phyloP scores from a whole-genome alignment of 2,797 vertebrate genomes.

The Buceros bicornis region DNA sequence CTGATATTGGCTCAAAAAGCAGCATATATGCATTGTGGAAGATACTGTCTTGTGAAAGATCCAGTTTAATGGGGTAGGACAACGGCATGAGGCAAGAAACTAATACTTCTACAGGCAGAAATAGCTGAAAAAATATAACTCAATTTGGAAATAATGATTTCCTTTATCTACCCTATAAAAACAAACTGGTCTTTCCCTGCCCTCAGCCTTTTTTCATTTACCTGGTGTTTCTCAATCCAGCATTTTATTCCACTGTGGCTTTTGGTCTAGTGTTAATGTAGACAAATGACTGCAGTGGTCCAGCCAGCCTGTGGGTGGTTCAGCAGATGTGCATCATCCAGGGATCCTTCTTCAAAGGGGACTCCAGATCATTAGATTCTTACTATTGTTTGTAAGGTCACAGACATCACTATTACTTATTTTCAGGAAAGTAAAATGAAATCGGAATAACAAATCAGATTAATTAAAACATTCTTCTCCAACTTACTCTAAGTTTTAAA shows the following conservation, averaged over 20 bases:
- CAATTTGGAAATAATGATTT: not conserved
- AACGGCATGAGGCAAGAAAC: not conserved
- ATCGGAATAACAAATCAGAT: not conserved
- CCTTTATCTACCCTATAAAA: not conserved
- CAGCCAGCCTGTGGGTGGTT: not conserved
- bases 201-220: not conserved
- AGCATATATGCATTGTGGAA: not conserved
- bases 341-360: not conserved
- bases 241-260: not conserved
- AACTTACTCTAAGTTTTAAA: not conserved
- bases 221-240: not conserved
- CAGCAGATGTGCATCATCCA: fast-evolving
- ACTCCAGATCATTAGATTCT: not conserved
- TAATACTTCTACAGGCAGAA: not conserved
- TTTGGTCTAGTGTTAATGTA: not conserved
- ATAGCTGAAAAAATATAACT: not conserved
- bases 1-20: not conserved
- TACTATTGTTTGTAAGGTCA: not conserved
- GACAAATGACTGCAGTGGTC: not conserved
- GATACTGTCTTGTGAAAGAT: not conserved
- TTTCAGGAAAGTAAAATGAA: not conserved
- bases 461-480: constrained; percentile 1
- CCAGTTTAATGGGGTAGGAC: not conserved
- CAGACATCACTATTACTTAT: not conserved
- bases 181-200: not conserved